Conservation (phyloP, 64 coral and sea anemone genomes). For the Montipora foliosa region DNA sequence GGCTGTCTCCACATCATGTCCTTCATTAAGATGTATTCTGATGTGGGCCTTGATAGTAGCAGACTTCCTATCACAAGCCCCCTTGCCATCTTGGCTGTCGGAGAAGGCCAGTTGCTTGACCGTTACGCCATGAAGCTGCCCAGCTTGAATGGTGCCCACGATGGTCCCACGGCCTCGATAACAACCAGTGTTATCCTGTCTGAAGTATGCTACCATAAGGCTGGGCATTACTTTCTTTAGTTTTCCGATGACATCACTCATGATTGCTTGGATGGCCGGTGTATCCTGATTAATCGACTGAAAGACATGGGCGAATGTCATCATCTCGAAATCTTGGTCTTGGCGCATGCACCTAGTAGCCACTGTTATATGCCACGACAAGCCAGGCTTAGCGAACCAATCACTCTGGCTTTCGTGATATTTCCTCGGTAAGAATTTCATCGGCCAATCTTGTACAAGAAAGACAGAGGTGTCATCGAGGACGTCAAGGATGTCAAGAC, state of each 20-base stretch:
- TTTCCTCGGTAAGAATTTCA: constrained; percentile 76
- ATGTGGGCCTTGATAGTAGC: too few species aligned
- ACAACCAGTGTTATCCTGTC: constrained; percentile 74
- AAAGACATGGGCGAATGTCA: constrained; percentile 48
- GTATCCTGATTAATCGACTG: constrained; percentile 38
- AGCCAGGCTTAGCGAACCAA: constrained; percentile 14
- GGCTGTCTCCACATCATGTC: too few species aligned
- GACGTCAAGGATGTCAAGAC: too few species aligned
- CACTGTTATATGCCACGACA: constrained; percentile 54
- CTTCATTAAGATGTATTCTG: too few species aligned
- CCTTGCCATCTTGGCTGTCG: background rate
- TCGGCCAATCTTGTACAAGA: constrained; percentile 19
- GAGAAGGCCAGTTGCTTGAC: constrained; percentile 29
- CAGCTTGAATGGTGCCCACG: background rate
- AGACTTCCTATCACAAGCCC: too few species aligned
- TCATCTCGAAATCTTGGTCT: background rate
- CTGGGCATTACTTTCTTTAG: background rate
- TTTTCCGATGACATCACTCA: constrained; percentile 41
- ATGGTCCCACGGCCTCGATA: constrained; percentile 21
- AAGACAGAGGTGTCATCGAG: too few species aligned
- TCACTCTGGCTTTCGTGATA: constrained; percentile 49
- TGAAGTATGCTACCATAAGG: constrained; percentile 52
- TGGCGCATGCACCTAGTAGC: constrained; percentile 4
- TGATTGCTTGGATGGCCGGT: constrained; percentile 9
- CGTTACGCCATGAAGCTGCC: constrained; percentile 18